Percentiles rank a stretch among this genome's conserved stretches.
Evolutionary conservation across 2,113 vertebrate species (phyloP).

Genomic region (Suricata suricatta): DNA sequence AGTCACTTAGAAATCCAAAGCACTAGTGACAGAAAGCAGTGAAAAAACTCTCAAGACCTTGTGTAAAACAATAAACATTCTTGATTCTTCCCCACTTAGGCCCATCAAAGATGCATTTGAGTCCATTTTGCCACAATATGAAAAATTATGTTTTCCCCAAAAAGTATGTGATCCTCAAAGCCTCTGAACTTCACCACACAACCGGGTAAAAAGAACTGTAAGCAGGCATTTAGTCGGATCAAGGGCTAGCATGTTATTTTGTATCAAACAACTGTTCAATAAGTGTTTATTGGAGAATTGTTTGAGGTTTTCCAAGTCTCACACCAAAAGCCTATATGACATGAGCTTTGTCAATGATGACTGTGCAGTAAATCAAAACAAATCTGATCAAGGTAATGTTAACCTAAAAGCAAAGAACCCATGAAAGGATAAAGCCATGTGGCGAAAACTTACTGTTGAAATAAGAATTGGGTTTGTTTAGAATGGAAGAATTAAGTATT

Average conservation of each 20-base stretch:
- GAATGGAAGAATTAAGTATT: not conserved
- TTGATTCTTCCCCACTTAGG: not conserved
- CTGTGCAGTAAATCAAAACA: constrained; percentile 2
- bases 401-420: not conserved
- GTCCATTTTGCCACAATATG: not conserved
- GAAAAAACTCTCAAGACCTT: not conserved
- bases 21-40: not conserved
- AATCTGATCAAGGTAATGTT: not conserved
- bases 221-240: not conserved
- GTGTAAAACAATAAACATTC: not conserved
- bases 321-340: constrained; percentile 20
- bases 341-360: not conserved
- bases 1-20: constrained; percentile 10
- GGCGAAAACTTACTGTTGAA: not conserved
- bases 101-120: constrained; percentile 6
- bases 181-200: not conserved
- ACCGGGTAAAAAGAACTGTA: constrained; percentile 33
- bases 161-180: not conserved
- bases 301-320: constrained; percentile 19
- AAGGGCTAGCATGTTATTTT: not conserved
- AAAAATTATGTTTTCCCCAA: not conserved
- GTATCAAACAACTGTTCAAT: not conserved
- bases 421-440: not conserved
- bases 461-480: not conserved
- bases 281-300: not conserved